A percentile compares a stretch with the other conserved stretches of the same genome.
These are phyloP conservation scores for Brachypodius melanocephalos DNA, from an alignment of 2,113 vertebrate genomes.

Conservation along the genomic window DNA sequence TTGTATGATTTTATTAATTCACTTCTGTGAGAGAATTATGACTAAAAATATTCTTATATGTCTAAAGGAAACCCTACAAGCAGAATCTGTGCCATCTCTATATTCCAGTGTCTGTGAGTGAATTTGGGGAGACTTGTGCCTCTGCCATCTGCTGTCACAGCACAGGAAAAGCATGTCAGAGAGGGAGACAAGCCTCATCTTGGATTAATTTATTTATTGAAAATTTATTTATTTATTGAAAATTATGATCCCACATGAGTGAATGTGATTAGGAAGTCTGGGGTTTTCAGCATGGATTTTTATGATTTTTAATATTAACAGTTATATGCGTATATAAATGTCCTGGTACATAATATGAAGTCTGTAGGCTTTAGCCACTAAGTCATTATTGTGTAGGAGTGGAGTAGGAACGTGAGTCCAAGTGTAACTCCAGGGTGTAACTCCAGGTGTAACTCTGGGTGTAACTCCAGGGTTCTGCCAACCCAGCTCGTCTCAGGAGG, in stretches of 20 bases:
- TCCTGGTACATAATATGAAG: background rate
- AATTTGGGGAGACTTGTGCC: background rate
- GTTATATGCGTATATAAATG: background rate
- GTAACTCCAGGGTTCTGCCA: background rate
- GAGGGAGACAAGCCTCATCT: background rate
- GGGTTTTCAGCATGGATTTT: background rate
- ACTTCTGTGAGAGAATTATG: background rate
- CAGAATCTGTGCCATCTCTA: accelerated
- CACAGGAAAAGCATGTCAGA: background rate
- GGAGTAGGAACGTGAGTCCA: background rate
- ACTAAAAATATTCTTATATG: background rate
- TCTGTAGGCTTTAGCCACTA: background rate
- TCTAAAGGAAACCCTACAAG: background rate
- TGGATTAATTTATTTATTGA: background rate
- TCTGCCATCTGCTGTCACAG: background rate
- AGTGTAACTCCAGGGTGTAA: background rate
- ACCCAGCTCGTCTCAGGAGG: background rate
- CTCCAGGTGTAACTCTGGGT: background rate
- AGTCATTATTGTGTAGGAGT: background rate
- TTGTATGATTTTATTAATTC: background rate
- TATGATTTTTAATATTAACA: background rate
- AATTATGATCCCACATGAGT: background rate
- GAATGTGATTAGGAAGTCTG: background rate
- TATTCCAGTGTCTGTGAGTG: accelerated
- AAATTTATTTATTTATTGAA: background rate